phyloP scores from a whole-genome alignment of 2,113 vertebrate genomes.

The Myocastor coypus region DNA sequence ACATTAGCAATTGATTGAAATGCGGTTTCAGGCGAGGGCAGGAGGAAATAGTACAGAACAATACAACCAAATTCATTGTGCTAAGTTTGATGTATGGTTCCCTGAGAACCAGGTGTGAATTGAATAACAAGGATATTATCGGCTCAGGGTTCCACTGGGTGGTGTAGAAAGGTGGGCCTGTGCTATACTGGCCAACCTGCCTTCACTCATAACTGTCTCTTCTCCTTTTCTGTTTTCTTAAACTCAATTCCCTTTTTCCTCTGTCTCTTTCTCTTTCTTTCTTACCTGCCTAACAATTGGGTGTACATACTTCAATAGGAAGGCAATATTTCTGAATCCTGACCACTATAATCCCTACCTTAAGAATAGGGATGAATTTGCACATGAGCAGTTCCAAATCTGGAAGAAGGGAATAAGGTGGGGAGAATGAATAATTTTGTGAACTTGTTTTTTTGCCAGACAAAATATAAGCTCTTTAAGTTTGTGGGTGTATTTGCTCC shows the following conservation, averaged over 20 bases:
- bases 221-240: conserved; percentile 40
- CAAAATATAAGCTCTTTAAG: neutral
- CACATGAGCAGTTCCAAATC: neutral
- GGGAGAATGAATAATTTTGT: neutral
- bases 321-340: neutral
- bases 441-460: neutral
- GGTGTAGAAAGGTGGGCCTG: conserved; percentile 57
- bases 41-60: conserved; percentile 82
- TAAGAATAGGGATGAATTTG: neutral
- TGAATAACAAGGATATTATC: conserved; percentile 76
- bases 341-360: neutral
- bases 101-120: conserved; percentile 83
- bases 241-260: neutral
- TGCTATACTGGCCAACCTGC: neutral
- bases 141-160: conserved; percentile 54
- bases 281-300: neutral
- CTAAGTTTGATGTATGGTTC: conserved; percentile 75
- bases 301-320: neutral
- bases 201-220: conserved; percentile 32
- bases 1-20: conserved; percentile 85
- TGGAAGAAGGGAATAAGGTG: neutral
- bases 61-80: conserved; percentile 81
- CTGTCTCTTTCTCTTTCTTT: neutral
- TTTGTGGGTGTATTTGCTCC: conserved; percentile 10
- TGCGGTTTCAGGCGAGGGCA: conserved; percentile 81